Base-by-base conservation (phyloP, 37 sponge, comb jelly and placozoan species). In the Halisarca cf. caerulea region DNA sequence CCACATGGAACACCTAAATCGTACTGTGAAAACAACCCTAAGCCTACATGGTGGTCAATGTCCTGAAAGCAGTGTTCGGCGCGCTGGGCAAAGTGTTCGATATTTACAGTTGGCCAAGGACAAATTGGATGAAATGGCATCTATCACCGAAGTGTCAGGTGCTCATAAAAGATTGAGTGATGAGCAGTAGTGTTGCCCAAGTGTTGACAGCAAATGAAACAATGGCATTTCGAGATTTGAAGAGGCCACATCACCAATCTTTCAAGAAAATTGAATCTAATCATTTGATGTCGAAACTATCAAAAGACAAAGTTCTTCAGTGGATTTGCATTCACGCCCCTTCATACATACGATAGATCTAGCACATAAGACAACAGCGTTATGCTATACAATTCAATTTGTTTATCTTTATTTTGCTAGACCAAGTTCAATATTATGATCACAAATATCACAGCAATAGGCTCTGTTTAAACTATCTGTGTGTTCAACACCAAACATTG, bases 1-100 rank as follows among this genome's bases (percentile, higher is more conserved):
- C 0, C 74, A 72, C 79, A 80, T 89, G 82, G 90, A 89, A 25
- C 88, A 88, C 61, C 28, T 88, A 2, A 88, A 62, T 36, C 8
- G 41, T 2, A 54, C 17, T 54, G 57, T 54, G 15, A 54, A 54
- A 17, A 17, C 11, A 54, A 54, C 57, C 17, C 11, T 54, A 17
- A 11, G 17, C 11, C 57, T 18, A 18, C 57, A 18, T 54, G 57
- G 57, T 54, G 57, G 15, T 18, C 11, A 54, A 18, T 18, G 17
- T 18, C 11, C 57, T 17, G 17, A 54, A 17, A 11, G 17, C 11
- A 17, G 15, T 17, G 17, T 54, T 17, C 15, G 11, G 15, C 11
- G 57, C 11, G 11, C 57, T 17, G 17, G 57, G 15, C 11, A 54
- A 17, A 18, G 57, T 54, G 11, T 17, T 54, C 57, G 17, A 17